These are phyloP conservation scores for Drosophila falleni DNA, from an alignment of 2,888 invertebrate genomes.

Conservation along the genomic window DNA sequence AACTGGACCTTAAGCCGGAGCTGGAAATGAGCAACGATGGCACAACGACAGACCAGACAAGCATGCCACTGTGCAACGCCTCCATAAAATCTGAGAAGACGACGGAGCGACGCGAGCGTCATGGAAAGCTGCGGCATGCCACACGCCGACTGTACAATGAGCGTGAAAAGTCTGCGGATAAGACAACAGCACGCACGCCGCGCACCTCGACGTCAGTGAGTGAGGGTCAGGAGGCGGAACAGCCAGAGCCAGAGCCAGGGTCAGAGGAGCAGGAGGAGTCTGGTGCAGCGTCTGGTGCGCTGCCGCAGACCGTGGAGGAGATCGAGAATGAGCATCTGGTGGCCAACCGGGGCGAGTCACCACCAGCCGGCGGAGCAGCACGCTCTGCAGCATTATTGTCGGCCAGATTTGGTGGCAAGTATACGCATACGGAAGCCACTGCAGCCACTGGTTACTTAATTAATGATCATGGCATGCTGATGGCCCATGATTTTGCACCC, in stretches of 20 bases:
- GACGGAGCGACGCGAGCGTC: constrained; percentile 72
- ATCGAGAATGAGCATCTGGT: constrained; percentile 77
- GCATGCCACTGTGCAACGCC: constrained; percentile 22
- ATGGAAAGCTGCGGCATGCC: constrained; percentile 73
- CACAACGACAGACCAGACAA: constrained; percentile 8
- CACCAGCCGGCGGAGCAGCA: constrained; percentile 19
- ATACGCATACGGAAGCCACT: constrained; percentile 45
- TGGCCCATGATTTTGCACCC: constrained; percentile 81
- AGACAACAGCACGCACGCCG: constrained; percentile 18
- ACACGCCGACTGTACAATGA: constrained; percentile 61
- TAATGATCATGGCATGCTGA: constrained; percentile 81
- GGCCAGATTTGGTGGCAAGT: constrained; percentile 70
- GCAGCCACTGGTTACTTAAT: constrained; percentile 72
- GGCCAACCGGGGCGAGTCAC: constrained; percentile 61
- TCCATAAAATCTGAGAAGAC: constrained; percentile 59
- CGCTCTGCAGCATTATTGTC: constrained; percentile 50
- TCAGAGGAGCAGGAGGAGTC: background rate
- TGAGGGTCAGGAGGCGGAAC: constrained; percentile 5
- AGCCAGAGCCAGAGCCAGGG: constrained; percentile 1
- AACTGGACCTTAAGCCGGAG: constrained; percentile 48
- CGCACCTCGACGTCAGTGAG: constrained; percentile 8
- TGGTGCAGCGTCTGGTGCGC: constrained; percentile 10
- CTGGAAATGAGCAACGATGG: constrained; percentile 44
- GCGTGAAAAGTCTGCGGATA: constrained; percentile 52
- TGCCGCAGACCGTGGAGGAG: constrained; percentile 81